A percentile compares a stretch with the other conserved stretches of the same genome.
phyloP scores from a whole-genome alignment of 64 coral and sea anemone species.

The Trachythela sp. region DNA sequence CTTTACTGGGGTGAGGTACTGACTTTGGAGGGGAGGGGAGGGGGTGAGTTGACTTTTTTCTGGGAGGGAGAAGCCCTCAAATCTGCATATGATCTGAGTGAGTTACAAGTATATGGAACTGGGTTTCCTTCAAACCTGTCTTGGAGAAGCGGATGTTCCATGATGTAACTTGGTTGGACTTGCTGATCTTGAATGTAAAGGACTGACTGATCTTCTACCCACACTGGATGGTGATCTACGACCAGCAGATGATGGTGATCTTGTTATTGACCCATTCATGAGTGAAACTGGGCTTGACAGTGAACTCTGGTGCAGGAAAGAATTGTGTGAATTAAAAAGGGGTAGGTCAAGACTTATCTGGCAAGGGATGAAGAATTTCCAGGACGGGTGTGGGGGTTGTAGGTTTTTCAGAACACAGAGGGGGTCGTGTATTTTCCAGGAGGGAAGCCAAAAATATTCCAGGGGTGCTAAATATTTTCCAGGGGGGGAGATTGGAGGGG shows the following conservation, averaged over 20 bases:
- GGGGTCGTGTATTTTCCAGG: background rate
- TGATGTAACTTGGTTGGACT: background rate
- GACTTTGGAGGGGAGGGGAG: too few species aligned
- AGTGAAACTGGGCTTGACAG: background rate
- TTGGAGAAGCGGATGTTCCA: background rate
- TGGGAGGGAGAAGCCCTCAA: too few species aligned
- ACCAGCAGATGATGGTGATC: background rate
- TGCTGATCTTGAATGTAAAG: background rate
- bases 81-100: too few species aligned
- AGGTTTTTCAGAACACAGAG: too few species aligned
- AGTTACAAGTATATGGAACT: too few species aligned
- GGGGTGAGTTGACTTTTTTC: too few species aligned
- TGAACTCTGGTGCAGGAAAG: background rate
- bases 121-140: background rate
- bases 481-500: background rate
- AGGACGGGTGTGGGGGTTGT: background rate
- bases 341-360: background rate
- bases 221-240: background rate
- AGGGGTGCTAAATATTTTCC: background rate
- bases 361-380: background rate
- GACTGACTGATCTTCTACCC: background rate
- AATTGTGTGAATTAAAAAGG: background rate
- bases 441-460: background rate
- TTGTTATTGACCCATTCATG: background rate
- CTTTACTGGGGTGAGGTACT: too few species aligned